These are phyloP conservation scores for Chrysotoxum bicinctum DNA, from an alignment of 2,888 invertebrate species.

Conservation along the genomic window DNA sequence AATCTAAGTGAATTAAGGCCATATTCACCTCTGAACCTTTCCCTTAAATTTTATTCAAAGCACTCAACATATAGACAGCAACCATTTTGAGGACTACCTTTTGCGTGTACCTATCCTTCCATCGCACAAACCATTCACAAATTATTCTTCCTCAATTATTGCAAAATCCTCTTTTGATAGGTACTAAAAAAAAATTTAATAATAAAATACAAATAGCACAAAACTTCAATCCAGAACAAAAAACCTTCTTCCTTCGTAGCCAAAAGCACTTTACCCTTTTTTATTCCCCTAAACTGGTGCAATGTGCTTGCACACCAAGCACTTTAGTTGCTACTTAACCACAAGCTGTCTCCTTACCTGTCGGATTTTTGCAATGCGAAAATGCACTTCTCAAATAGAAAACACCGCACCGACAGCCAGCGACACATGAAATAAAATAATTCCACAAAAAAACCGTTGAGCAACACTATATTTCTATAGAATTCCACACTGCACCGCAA, in stretches of 20 bases:
- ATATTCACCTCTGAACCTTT: too few relatives aligned
- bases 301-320: slow-evolving; percentile 8
- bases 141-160: background rate
- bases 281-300: background rate
- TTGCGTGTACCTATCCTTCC: background rate
- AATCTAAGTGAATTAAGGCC: too few relatives aligned
- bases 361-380: slow-evolving; percentile 35
- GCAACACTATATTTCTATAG: slow-evolving; percentile 28
- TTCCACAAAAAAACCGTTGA: slow-evolving; percentile 9
- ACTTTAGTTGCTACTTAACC: slow-evolving; percentile 17
- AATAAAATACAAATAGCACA: background rate
- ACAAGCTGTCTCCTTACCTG: slow-evolving; percentile 46
- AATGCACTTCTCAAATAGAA: slow-evolving; percentile 58
- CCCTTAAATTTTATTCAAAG: too few relatives aligned
- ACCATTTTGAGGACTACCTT: background rate
- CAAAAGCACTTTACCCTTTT: background rate
- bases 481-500: slow-evolving; percentile 48
- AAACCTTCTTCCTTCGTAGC: background rate
- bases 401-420: slow-evolving; percentile 15
- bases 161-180: background rate
- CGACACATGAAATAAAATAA: slow-evolving; percentile 29
- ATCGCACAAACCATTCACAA: background rate
- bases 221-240: slow-evolving; percentile 10
- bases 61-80: background rate
- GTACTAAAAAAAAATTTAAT: background rate